Base-by-base conservation (phyloP, 1,140 invertebrate genomes). In the Wasmannia auropunctata region DNA sequence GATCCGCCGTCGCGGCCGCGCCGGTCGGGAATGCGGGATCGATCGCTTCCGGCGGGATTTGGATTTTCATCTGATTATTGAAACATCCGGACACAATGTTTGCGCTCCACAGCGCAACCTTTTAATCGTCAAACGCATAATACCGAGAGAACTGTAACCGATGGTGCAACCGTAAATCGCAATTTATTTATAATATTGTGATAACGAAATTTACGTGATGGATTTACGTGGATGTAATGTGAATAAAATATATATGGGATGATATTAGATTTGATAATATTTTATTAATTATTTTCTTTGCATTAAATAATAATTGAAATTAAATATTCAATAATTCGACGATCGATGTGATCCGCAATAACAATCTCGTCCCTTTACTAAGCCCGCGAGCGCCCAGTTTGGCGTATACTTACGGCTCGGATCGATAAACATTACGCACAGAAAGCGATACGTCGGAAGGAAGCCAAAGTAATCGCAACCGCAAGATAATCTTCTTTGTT, bases 401-500 rank as follows among this genome's bases (percentile, higher is more conserved):
- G 4, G 2, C 14, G 6, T 46, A 14, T 10, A 11, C 16, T 14
- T 22, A 56, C 37, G 7, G 8, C 69, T 43, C 51, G 11, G 70
- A 86, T 89, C 69, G 85, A 81, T 77, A 81, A 79, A 67, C 89
- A 86, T 85, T 58, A 70, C 85, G 76, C 88, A n/a, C n/a, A 92
- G 87, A 94, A 94, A 77, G 90, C 91, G 93, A 95, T 94, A 94
- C 91, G 90, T 92, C 90, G 90, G 90, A 93, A 92, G 90, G 94
- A 95, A 95, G 94, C 94, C 94, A 93, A 87, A 95, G 91, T 94
- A 95, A 94, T 94, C 90, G 92, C 89, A 91, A 94, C 93, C 94
- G 89, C 94, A 94, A 93, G 91, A 94, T 94, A 94, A 94, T 94
- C 93, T 93, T 90, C 88, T 91, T 79, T 87, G 87, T 92, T 92